A percentile compares a stretch with the other conserved stretches of the same genome.
Conservation (phyloP, 2,113 vertebrate genomes). For the Cervus canadensis region DNA sequence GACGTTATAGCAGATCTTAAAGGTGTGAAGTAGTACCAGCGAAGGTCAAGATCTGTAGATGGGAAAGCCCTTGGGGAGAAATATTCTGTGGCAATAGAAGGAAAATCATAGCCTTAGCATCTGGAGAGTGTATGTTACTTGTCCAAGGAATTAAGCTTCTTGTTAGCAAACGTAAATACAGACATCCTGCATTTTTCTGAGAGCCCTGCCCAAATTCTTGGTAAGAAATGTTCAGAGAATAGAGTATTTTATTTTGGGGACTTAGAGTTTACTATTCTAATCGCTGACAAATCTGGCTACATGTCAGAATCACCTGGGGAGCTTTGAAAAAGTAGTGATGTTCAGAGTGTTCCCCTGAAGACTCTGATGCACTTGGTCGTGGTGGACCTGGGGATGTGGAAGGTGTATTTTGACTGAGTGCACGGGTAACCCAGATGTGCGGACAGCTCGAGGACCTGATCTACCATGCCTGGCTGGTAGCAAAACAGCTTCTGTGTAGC, state of each 20-base stretch:
- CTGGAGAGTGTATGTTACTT: not conserved
- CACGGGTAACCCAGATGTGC: too few species aligned
- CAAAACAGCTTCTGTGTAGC: not conserved
- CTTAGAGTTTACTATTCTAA: not conserved
- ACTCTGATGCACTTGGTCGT: not conserved
- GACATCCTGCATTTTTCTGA: not conserved
- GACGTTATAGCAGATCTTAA: not conserved
- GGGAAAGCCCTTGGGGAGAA: not conserved
- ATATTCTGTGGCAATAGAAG: not conserved
- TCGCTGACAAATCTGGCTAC: not conserved
- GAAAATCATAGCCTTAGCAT: not conserved
- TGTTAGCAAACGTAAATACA: not conserved
- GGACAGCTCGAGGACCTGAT: not conserved
- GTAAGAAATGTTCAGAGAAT: not conserved
- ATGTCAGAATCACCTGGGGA: not conserved
- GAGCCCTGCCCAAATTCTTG: not conserved
- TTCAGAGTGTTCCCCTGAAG: not conserved
- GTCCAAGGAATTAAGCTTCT: not conserved
- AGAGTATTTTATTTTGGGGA: not conserved
- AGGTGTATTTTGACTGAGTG: not conserved
- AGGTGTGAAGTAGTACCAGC: fast-evolving
- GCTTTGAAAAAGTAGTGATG: not conserved
- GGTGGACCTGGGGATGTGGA: not conserved
- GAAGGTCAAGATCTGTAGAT: not conserved
- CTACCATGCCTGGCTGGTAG: not conserved